phyloP scores from a whole-genome alignment of 2,113 vertebrate species.

The Paraplagusia blochii region DNA sequence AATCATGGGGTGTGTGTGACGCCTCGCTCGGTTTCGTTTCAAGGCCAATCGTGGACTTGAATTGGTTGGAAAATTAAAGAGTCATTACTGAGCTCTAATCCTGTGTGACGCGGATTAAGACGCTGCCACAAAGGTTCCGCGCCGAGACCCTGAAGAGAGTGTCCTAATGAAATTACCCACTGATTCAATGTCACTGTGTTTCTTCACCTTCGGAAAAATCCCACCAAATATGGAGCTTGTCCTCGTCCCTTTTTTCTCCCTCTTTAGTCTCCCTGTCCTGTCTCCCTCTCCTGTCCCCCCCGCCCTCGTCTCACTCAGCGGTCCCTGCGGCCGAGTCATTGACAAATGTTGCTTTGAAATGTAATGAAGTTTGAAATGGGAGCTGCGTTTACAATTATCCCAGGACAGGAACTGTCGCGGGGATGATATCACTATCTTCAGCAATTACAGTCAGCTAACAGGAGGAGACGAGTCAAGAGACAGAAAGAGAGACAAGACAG shows the following conservation, averaged over 20 bases:
- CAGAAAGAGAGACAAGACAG: too few relatives aligned
- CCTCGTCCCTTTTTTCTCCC: slow-evolving; percentile 19
- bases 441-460: slow-evolving; percentile 67
- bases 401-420: slow-evolving; percentile 69
- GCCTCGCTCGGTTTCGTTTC: slow-evolving; percentile 91
- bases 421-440: slow-evolving; percentile 65
- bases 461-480: too few relatives aligned
- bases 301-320: slow-evolving; percentile 41
- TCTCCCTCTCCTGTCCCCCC: slow-evolving; percentile 25
- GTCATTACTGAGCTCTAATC: slow-evolving; percentile 92
- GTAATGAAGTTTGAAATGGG: slow-evolving; percentile 81
- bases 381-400: slow-evolving; percentile 76
- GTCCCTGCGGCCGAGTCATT: slow-evolving; percentile 68
- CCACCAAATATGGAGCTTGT: slow-evolving; percentile 46
- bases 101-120: slow-evolving; percentile 82
- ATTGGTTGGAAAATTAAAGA: slow-evolving; percentile 98
- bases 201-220: slow-evolving; percentile 59
- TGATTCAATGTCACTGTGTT: slow-evolving; percentile 63
- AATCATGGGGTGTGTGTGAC: too few relatives aligned
- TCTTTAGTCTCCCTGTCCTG: slow-evolving; percentile 20
- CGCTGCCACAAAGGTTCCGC: slow-evolving; percentile 67
- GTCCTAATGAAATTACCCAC: slow-evolving; percentile 75
- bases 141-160: slow-evolving; percentile 73
- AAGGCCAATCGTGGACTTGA: slow-evolving; percentile 98
- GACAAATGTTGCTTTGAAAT: slow-evolving; percentile 79